A percentile compares a stretch with the other conserved stretches of the same genome.
Evolutionary conservation across 2,888 invertebrate genomes (phyloP).

Genomic region (Lampropteryx suffumata): DNA sequence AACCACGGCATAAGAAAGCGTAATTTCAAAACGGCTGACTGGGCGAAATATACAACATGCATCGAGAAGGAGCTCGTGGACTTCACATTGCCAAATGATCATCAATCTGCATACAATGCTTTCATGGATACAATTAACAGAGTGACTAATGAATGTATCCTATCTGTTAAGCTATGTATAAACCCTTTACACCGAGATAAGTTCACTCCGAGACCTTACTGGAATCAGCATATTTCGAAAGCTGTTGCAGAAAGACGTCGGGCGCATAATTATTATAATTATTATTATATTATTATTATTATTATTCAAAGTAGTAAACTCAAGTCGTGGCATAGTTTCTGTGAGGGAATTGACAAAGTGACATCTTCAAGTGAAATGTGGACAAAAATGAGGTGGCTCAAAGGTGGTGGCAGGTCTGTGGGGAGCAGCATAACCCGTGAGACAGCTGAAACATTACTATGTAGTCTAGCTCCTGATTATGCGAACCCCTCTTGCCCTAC

Average conservation of each 20-base stretch:
- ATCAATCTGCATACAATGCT: neutral
- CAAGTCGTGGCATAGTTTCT: neutral
- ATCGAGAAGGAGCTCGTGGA: neutral
- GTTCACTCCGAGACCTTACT: constrained; percentile 10
- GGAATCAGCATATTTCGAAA: constrained; percentile 6
- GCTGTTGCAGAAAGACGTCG: neutral
- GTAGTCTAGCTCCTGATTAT: too few species aligned
- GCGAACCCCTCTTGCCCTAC: too few species aligned
- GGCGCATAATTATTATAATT: too few species aligned
- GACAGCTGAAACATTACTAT: too few species aligned
- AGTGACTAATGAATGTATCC: neutral
- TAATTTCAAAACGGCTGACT: constrained; percentile 8
- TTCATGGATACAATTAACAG: constrained; percentile 1
- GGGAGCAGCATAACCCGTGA: too few species aligned
- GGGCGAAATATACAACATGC: neutral
- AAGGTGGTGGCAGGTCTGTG: too few species aligned
- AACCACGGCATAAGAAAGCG: too few species aligned
- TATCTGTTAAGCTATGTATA: too few species aligned
- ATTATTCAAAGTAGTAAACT: neutral
- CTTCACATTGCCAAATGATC: neutral
- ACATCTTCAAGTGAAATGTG: too few species aligned
- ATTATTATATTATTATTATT: too few species aligned
- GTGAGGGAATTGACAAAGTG: too few species aligned
- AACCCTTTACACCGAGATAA: neutral
- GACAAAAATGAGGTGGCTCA: too few species aligned